Evolutionary conservation across 2,888 invertebrate genomes (phyloP), one percentile per base, ranked within the genome.

Genomic region (Hyppa rectilinea): DNA sequence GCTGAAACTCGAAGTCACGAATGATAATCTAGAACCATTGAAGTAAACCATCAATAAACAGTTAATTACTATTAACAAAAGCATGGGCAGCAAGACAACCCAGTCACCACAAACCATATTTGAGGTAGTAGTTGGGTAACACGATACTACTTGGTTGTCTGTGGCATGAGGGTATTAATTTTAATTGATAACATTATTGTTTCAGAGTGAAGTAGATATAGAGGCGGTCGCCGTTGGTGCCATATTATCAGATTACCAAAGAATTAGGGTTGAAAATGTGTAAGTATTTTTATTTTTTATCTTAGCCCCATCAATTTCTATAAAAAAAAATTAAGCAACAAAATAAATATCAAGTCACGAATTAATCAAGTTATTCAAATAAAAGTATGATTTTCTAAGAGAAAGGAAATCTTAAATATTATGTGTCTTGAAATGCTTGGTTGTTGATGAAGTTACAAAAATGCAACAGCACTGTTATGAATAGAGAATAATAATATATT

Each of bases 201-300:
- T 96, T 85, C 88, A 97, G 97, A 96, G 97, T 89, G 97, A 97
- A 91, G 96, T 98, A 85, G 96, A 97, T 86, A 96, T 99, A 90
- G 98, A 99, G 90, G 99, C 98, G 67, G 99, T 99, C 55, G 98
- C 99, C 75, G 99, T 98, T 82, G 99, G 99, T 83, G 99, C 99
- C 81, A 99, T 99, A 91, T 96, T 99, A 86, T 99, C 99, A 74
- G 99, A 99, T 96, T 99, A 99, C 96, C 99, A 99, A 96, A 97
- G 99, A 94, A 97, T 99, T 89, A 97, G 99, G 89, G 99, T 99
- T 81, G 99, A 99, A 96, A 98, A 99, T 97, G 99, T 99, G 98
- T 99, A 97, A 97, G 98, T 97, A 91, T 47, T 55, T 23, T 20
- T 17, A 10, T 4, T 56, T 20, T 43, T 59, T 23, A 20, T 23